Evolutionary conservation across 2,888 invertebrate species (phyloP), one percentile per base, ranked within the genome.

Genomic region (Meganola albula): DNA sequence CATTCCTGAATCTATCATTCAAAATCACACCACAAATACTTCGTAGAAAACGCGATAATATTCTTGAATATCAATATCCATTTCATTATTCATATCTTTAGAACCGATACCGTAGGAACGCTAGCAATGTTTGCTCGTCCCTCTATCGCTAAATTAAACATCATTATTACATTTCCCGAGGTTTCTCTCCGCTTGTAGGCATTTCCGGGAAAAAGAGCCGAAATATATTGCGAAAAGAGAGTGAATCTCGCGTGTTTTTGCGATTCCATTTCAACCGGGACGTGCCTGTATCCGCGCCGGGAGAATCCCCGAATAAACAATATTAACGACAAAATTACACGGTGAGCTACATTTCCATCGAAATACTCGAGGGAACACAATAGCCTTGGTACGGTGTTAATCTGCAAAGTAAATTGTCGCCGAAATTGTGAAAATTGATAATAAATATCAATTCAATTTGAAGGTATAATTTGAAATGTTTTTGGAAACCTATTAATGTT

Each of bases 131-230:
- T 72, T 71, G 65, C 63, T 62, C 53, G 64, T 53, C 63, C 57
- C 57, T 59, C 47, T 31, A 46, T 46, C 48, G 53, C 60, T 62
- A 66, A 72, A 75, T 72, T 69, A 73, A 65, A 73, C 62, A 63
- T 67, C n/a, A 71, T 73, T 74, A 75, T 74, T 72, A 74, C 67
- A 68, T 71, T 70, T 64, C 60, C 61, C 55, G 55, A 62, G 54
- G 52, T 47, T 48, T 58, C 49, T 53, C 46, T 46, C 48, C 50
- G 53, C 48, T 51, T 47, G 41, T 40, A 44, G 46, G 50, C 54
- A 58, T 58, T 54, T 61, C 47, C 40, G 28, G 49, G 51, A 48
- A 53, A 56, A 33, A 53, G 49, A 38, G 48, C 48, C 38, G 43
- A 56, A 56, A 63, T 62, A 59, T 63, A 62, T 62, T 57, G 52